Evolutionary conservation across 2,797 vertebrate species (phyloP).

Genomic region (Coregonus suidteri): DNA sequence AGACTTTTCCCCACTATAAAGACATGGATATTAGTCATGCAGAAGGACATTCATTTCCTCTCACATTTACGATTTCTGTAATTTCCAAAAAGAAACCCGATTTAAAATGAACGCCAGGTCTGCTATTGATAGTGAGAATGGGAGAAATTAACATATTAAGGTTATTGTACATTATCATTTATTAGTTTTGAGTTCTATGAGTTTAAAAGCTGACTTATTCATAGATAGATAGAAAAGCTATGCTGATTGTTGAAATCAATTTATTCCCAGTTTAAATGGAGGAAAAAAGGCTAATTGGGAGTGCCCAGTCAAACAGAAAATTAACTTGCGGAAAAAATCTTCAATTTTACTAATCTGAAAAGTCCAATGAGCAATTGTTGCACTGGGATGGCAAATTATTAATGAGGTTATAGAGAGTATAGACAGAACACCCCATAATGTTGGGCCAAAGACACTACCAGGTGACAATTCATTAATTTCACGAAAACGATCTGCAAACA

Average conservation of each 20-base stretch:
- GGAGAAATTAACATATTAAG: conserved; percentile 22
- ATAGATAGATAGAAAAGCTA: conserved; percentile 21
- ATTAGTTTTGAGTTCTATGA: conserved; percentile 22
- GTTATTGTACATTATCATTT: conserved; percentile 22
- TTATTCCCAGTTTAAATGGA: conserved; percentile 39
- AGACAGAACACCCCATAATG: not conserved
- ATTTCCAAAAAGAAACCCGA: conserved; percentile 1
- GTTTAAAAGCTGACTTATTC: conserved; percentile 34
- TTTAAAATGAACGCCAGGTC: conserved; percentile 10
- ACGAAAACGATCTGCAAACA: not conserved
- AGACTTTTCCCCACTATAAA: not conserved
- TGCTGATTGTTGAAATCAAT: conserved; percentile 37
- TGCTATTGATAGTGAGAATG: conserved; percentile 10
- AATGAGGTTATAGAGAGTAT: not conserved
- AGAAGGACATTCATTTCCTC: conserved; percentile 4
- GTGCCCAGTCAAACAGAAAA: conserved; percentile 58
- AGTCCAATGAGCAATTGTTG: conserved; percentile 25
- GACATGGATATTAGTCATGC: conserved; percentile 1
- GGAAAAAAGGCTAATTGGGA: conserved; percentile 47
- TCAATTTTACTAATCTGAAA: conserved; percentile 27
- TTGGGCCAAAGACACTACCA: not conserved
- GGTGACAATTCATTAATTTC: not conserved
- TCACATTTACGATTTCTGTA: not conserved
- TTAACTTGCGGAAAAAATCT: conserved; percentile 41
- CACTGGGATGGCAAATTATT: conserved; percentile 14